phyloP scores from a whole-genome alignment of 1,140 invertebrate species.

The Brachystomella parvula region DNA sequence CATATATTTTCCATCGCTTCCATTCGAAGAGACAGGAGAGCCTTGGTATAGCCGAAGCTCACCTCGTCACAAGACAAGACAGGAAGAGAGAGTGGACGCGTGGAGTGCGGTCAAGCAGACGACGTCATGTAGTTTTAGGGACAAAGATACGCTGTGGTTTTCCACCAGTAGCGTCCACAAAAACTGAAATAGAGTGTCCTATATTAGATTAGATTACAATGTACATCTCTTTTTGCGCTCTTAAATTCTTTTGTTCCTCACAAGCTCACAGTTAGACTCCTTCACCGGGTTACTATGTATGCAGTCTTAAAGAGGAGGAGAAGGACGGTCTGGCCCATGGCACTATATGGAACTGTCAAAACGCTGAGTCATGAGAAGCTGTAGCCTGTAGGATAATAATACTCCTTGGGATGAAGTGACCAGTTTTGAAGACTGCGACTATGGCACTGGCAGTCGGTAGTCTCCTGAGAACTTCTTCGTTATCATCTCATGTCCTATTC shows the following conservation, averaged over 20 bases:
- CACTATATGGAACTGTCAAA: neutral
- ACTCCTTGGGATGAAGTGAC: no score
- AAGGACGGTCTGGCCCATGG: neutral
- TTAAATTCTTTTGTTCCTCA: no score
- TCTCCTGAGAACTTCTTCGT: neutral
- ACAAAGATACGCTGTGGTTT: neutral
- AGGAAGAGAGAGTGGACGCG: neutral
- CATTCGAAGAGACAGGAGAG: neutral
- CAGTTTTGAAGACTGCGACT: neutral
- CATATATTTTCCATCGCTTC: constrained; percentile 5
- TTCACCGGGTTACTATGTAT: no score
- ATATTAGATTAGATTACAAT: no score
- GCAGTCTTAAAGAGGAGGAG: neutral
- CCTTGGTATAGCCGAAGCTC: neutral
- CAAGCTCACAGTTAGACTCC: no score
- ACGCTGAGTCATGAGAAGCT: no score
- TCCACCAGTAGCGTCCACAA: neutral
- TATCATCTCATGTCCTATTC: neutral
- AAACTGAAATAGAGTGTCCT: no score
- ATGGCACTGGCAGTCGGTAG: neutral
- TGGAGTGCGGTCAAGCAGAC: neutral
- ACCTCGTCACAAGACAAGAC: neutral
- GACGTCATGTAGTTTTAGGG: neutral
- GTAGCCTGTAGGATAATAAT: no score
- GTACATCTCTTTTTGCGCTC: no score